phyloP scores from a whole-genome alignment of 1,140 invertebrate genomes.

The Panonychus citri region DNA sequence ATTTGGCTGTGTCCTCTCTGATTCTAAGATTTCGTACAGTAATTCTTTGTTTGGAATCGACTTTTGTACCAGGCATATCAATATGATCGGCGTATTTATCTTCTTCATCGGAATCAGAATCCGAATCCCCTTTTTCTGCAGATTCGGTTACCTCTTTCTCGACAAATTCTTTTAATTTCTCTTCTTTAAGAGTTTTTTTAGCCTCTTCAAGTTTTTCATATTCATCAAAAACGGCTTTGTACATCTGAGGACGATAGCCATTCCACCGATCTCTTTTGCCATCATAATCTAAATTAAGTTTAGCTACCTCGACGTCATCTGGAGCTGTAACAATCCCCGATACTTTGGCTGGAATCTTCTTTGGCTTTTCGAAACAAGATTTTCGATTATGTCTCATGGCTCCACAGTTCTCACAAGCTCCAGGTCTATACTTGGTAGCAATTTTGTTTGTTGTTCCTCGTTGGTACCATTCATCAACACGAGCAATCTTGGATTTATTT shows the following conservation, averaged over 20 bases:
- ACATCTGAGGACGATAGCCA: conserved; percentile 67
- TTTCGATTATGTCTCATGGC: conserved; percentile 88
- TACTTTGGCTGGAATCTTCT: conserved; percentile 71
- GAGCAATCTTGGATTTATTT: conserved; percentile 33
- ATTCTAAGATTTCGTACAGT: conserved; percentile 93
- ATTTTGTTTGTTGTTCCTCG: conserved; percentile 38
- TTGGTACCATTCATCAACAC: conserved; percentile 62
- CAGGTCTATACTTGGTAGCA: conserved; percentile 71
- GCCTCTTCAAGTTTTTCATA: conserved; percentile 50
- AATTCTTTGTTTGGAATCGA: conserved; percentile 94
- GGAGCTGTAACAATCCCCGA: conserved; percentile 51
- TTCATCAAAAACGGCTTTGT: conserved; percentile 69
- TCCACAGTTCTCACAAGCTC: conserved; percentile 97
- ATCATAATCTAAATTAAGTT: conserved; percentile 60
- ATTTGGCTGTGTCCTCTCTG: conserved; percentile 94
- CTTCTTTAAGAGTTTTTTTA: conserved; percentile 57
- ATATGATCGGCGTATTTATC: conserved; percentile 89
- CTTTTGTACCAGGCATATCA: conserved; percentile 96
- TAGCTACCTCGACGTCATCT: conserved; percentile 63
- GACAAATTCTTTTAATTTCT: too few relatives aligned
- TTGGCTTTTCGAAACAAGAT: conserved; percentile 83
- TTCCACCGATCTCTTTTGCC: conserved; percentile 94
- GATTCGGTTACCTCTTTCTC: too few relatives aligned
- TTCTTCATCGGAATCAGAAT: conserved; percentile 51
- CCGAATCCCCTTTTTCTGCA: conserved; percentile 20